phyloP scores from a whole-genome alignment of 1,140 invertebrate genomes.

The honey bee (Apis mellifera) region DNA sequence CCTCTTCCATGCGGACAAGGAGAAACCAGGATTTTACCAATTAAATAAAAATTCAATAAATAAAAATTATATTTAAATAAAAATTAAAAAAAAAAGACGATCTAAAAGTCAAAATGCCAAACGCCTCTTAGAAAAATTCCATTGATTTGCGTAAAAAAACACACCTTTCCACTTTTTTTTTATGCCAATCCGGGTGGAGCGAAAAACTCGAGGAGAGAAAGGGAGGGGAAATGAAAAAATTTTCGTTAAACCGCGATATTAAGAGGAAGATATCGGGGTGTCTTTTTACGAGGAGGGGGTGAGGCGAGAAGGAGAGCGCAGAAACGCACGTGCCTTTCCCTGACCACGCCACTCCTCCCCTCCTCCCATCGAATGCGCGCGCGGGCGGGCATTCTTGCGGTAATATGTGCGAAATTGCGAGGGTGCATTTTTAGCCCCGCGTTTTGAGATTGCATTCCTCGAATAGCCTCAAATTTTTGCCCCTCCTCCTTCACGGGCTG shows the following conservation, averaged over 20 bases:
- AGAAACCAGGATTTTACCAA: too few relatives aligned
- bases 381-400: constrained; percentile 61
- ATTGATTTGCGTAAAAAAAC: background rate
- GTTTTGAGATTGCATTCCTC: constrained; percentile 70
- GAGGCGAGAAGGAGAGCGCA: constrained; percentile 38
- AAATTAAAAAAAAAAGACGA: too few relatives aligned
- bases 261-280: constrained; percentile 53
- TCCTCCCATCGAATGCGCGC: background rate
- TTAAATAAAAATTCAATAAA: too few relatives aligned
- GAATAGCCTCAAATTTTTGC: constrained; percentile 69
- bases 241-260: constrained; percentile 54
- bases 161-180: background rate
- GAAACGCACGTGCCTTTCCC: constrained; percentile 58
- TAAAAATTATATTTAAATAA: too few relatives aligned
- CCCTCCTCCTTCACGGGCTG: constrained; percentile 1
- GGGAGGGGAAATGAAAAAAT: constrained; percentile 48
- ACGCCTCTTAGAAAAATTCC: too few relatives aligned
- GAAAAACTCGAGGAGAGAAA: background rate
- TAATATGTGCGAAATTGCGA: constrained; percentile 72
- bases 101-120: too few relatives aligned
- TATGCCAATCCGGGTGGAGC: background rate
- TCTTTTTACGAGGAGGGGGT: constrained; percentile 52
- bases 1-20: too few relatives aligned
- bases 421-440: constrained; percentile 69
- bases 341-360: constrained; percentile 24